Conservation (phyloP, 2,888 invertebrate species). For the Chalcis sispes region DNA sequence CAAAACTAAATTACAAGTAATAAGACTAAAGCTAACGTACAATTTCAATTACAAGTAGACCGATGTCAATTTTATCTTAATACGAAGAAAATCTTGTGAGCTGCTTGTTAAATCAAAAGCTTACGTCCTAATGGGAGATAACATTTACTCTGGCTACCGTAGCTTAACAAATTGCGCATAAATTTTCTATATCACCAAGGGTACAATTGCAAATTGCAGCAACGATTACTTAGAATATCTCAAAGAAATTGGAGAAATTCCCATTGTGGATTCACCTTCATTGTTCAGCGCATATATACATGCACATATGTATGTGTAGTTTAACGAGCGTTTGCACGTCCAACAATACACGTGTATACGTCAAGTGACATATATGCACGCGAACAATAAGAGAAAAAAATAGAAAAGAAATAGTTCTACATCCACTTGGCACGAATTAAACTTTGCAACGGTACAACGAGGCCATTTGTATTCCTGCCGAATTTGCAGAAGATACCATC, state of each 20-base stretch:
- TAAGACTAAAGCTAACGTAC: no score
- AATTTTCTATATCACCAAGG: not conserved
- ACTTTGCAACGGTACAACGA: not conserved
- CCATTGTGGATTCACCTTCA: not conserved
- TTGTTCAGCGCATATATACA: not conserved
- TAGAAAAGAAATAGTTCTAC: not conserved
- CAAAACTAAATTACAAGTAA: no score
- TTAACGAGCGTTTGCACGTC: not conserved
- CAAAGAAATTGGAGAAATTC: slow-evolving; percentile 13
- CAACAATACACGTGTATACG: not conserved
- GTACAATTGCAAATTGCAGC: slow-evolving; percentile 8
- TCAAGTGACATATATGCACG: not conserved
- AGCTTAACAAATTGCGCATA: slow-evolving; percentile 7
- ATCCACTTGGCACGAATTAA: slow-evolving; percentile 14
- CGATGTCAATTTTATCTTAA: no score
- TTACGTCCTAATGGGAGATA: slow-evolving; percentile 6
- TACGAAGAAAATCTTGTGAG: no score
- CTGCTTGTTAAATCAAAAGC: no score
- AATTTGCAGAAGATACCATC: slow-evolving; percentile 47
- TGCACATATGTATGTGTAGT: not conserved
- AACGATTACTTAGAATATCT: slow-evolving; percentile 1
- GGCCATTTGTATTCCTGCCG: slow-evolving; percentile 54
- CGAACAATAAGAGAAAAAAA: not conserved
- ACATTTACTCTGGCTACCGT: slow-evolving; percentile 14
- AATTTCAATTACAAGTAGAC: no score